phyloP scores from a whole-genome alignment of 2,888 invertebrate genomes.

The Cryptocephalus primarius region DNA sequence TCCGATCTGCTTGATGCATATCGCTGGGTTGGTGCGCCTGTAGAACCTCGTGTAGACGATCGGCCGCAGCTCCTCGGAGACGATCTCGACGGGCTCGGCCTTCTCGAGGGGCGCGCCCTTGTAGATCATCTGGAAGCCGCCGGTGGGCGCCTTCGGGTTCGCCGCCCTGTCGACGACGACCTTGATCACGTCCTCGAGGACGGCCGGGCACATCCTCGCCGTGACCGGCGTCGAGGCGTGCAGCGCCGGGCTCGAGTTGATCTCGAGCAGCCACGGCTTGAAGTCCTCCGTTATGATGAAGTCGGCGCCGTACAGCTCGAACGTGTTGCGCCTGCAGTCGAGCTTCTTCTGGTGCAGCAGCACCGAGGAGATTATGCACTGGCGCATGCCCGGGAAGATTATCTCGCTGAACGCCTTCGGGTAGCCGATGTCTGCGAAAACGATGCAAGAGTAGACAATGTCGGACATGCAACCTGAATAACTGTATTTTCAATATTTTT shows the following conservation, averaged over 20 bases:
- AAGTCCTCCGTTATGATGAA: constrained; percentile 80
- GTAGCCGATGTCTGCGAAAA: constrained; percentile 38
- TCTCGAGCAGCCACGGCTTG: constrained; percentile 84
- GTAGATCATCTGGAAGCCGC: constrained; percentile 43
- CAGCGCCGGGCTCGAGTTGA: constrained; percentile 83
- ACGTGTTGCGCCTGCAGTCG: constrained; percentile 58
- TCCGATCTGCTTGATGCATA: constrained; percentile 10
- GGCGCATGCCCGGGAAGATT: constrained; percentile 78
- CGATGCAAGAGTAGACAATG: no score
- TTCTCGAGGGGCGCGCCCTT: constrained; percentile 11
- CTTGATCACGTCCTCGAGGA: constrained; percentile 77
- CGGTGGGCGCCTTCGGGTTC: constrained; percentile 41
- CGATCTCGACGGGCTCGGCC: neutral
- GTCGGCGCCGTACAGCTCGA: constrained; percentile 87
- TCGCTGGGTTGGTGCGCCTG: neutral
- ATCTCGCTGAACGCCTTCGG: constrained; percentile 56
- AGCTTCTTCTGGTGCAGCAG: constrained; percentile 67
- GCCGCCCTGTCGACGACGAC: constrained; percentile 40
- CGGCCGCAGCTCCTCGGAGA: neutral
- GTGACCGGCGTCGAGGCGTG: constrained; percentile 73
- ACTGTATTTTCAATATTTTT: no score
- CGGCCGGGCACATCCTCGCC: constrained; percentile 67
- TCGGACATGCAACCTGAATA: no score
- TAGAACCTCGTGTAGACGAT: neutral
- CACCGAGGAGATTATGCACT: constrained; percentile 70